Base-by-base conservation (phyloP, 2,797 vertebrate species). In the Cygnus olor region DNA sequence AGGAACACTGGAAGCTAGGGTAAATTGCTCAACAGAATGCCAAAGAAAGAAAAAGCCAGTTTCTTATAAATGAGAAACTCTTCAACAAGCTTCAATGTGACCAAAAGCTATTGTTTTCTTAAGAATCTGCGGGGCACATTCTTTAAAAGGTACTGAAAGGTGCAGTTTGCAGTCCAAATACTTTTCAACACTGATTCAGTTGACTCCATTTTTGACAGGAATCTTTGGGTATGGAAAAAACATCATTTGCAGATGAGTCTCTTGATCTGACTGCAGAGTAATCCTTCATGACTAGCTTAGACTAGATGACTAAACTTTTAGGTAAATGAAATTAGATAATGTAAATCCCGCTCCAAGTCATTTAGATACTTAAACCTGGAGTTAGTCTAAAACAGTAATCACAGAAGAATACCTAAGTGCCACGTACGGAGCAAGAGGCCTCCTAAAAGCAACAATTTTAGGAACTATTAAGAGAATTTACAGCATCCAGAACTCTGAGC, bases 1-100 rank as follows among this genome's bases (percentile, higher is more conserved):
- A 90, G 53, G 80, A 94, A 92, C 66, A 80, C 24, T 85, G 78
- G 71, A 93, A 95, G 56, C 47, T 4, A 19, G 16, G 38, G 68
- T 34, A 94, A 90, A 89, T 94, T 90, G 66, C 88, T 80, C 80
- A 94, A 93, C 20, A 66, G 68, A 66, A 88, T 84, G 94, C 95
- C 92, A 95, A 85, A 93, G 85, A 90, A 90, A 81, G 38, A 73
- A 93, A 84, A 84, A 90, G 54, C 5, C 7, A 49, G 80, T 90
- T 94, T 90, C 86, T 66, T 92, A 66, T 77, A 80, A 94, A 64
- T 12, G 17, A 90, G 47, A 64, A 94, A 81, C 70, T 63, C 78
- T 63, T 84, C 83, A 81, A 56, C 51, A 90, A 93, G 51, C 34
- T 76, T 57, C 56, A 80, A 20, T 56, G 56, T 64, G n/a, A 91